phyloP scores from a whole-genome alignment of 2,113 vertebrate genomes.

The Hypocryptadius cinnamomeus region DNA sequence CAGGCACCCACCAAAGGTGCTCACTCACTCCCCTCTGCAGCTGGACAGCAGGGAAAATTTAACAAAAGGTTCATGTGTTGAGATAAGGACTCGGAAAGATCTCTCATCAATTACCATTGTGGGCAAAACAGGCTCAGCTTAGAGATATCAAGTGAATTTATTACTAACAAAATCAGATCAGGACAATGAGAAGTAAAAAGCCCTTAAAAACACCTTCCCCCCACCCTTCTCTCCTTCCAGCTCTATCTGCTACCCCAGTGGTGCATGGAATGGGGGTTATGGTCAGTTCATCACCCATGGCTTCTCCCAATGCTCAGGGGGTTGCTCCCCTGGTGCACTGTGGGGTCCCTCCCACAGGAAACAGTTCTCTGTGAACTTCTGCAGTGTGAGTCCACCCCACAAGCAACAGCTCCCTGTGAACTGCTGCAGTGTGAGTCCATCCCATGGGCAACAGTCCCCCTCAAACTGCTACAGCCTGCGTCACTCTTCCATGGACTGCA shows the following conservation, averaged over 20 bases:
- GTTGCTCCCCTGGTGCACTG: background rate
- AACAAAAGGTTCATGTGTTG: background rate
- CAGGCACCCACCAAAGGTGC: background rate
- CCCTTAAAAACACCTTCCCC: background rate
- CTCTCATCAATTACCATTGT: background rate
- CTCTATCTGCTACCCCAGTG: background rate
- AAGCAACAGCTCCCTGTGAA: background rate
- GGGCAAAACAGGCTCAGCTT: background rate
- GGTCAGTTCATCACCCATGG: background rate
- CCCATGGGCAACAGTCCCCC: background rate
- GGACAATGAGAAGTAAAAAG: background rate
- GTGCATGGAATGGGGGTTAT: background rate
- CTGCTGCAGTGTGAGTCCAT: background rate
- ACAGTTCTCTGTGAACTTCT: background rate
- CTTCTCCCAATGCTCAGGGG: background rate
- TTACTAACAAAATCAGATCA: background rate
- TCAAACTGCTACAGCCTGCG: accelerated
- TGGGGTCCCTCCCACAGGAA: background rate
- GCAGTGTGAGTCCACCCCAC: background rate
- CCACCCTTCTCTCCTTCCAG: background rate
- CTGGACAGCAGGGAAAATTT: background rate
- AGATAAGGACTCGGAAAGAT: background rate
- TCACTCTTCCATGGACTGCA: background rate
- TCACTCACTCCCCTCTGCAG: background rate
- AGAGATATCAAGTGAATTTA: background rate